Evolutionary conservation across 2,888 invertebrate species (phyloP), one percentile per base, ranked within the genome.

Genomic region (Mamestra brassicae): DNA sequence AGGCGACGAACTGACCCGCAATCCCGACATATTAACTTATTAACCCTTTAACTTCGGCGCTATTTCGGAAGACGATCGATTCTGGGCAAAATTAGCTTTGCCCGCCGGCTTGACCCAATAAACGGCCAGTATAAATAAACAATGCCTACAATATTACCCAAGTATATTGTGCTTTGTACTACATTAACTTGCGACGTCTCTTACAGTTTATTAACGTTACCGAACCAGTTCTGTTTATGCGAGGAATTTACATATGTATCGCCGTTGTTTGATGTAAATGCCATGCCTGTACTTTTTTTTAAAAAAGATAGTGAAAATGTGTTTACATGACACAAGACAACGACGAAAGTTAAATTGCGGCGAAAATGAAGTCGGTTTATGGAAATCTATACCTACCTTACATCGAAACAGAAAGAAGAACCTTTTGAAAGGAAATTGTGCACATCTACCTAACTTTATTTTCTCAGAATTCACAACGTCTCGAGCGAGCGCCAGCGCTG

Each of bases 41-140:
- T 63, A 80, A 80, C 82, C 84, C 77, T 87, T 80, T 54, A 81
- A 82, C 80, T 80, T 66, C 73, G 70, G 65, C 50, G 69, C 76
- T 84, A 88, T 89, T 89, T 88, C 78, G 69, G 80, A 79, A 78
- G 66, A 3, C 71, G 62, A 89, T 89, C 80, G 89, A 89, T 88
- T 85, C 78, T 83, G 72, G 74, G 64, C 82, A 75, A 80, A 86
- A 82, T 79, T 78, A 85, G 74, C 63, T 79, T 64, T 64, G 58
- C 69, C 67, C 61, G 81, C 67, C 80, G 81, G 69, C 70, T 77
- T 86, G 89, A 89, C 89, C 89, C 76, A 88, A 85, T 89, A 87
- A 84, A 82, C 64, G 63, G n/a, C 50, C 66, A 36, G 76, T 80
- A 84, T 85, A 87, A 86, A 87, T 89, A 87, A 88, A 87, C 85